Conservation (phyloP, 2,888 invertebrate species). For the Ctena decussata region DNA sequence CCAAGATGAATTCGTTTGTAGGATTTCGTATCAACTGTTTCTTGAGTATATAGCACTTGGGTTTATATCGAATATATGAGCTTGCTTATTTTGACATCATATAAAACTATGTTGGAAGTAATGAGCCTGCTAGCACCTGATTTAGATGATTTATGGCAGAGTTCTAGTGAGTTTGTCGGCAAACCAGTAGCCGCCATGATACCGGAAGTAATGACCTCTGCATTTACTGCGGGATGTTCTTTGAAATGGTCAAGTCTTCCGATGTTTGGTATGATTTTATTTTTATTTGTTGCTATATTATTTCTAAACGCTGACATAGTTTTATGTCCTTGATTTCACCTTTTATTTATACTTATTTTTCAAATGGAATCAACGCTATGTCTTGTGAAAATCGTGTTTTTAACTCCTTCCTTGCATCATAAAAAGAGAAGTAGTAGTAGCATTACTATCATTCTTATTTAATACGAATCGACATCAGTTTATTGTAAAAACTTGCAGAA, state of each 20-base stretch:
- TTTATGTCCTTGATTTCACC: too few relatives aligned
- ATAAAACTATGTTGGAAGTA: conserved; percentile 59
- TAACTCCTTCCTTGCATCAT: too few relatives aligned
- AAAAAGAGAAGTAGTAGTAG: too few relatives aligned
- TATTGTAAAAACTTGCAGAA: too few relatives aligned
- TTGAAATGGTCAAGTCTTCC: conserved; percentile 20
- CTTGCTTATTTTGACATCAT: conserved; percentile 60
- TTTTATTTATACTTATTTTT: too few relatives aligned
- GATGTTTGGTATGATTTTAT: neutral
- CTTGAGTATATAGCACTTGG: conserved; percentile 43
- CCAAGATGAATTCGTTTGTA: conserved; percentile 40
- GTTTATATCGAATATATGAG: conserved; percentile 66
- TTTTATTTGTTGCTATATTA: neutral
- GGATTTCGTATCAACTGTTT: conserved; percentile 47
- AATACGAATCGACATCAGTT: too few relatives aligned
- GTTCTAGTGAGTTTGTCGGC: conserved; percentile 51
- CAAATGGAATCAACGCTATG: too few relatives aligned
- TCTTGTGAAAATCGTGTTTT: too few relatives aligned
- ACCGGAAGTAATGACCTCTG: conserved; percentile 67
- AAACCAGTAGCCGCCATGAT: conserved; percentile 47
- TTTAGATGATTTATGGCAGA: conserved; percentile 61
- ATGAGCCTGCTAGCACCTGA: conserved; percentile 49
- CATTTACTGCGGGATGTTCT: conserved; percentile 58
- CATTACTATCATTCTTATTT: too few relatives aligned
- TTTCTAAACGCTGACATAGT: too few relatives aligned